Conservation (phyloP, 2,797 vertebrate species). For the Natrix natrix region DNA sequence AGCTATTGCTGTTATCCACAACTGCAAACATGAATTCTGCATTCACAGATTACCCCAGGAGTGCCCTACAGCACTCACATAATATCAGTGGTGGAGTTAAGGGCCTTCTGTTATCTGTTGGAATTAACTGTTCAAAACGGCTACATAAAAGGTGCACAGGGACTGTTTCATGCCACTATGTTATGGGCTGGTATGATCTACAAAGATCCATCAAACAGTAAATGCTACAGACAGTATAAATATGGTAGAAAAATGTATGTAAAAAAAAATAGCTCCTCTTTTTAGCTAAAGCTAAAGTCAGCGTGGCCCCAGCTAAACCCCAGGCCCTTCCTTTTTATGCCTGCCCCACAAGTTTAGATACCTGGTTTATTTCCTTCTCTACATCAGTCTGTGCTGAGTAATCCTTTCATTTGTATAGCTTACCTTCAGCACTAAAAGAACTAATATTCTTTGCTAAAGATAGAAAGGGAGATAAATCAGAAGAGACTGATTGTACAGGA, state of each 20-base stretch:
- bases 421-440: constrained; percentile 46
- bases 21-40: neutral
- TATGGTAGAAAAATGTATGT: neutral
- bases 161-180: neutral
- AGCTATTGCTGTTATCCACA: neutral
- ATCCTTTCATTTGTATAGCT: constrained; percentile 58
- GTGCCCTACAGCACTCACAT: neutral
- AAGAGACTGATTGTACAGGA: constrained; percentile 68
- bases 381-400: constrained; percentile 62
- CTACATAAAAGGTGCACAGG: neutral
- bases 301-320: constrained; percentile 29
- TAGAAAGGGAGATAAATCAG: constrained; percentile 56
- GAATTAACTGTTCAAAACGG: neutral
- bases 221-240: neutral
- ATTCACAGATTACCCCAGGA: neutral
- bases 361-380: constrained; percentile 30
- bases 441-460: constrained; percentile 50
- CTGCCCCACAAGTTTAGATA: constrained; percentile 32
- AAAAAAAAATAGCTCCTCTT: neutral
- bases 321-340: neutral
- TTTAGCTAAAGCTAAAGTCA: constrained; percentile 46
- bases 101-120: neutral
- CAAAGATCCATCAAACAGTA: neutral
- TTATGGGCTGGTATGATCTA: neutral
- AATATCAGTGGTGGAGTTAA: neutral